These are phyloP conservation scores for Perca fluviatilis DNA, from an alignment of 2,113 vertebrate genomes.

Conservation along the genomic window DNA sequence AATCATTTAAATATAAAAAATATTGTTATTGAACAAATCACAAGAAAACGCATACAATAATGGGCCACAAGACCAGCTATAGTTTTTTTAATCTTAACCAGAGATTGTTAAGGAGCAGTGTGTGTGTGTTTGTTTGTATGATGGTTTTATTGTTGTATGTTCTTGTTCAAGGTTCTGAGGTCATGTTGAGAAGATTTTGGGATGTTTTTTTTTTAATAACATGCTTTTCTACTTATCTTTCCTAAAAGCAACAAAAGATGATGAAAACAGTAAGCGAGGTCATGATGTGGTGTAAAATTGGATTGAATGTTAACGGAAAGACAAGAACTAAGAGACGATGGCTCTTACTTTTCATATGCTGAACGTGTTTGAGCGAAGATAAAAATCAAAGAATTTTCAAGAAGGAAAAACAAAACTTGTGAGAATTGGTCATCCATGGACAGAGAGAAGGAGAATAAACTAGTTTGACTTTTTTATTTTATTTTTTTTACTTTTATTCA, in stretches of 20 bases:
- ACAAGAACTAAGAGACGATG: not conserved
- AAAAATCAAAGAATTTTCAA: conserved; percentile 24
- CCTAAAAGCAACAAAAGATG: conserved; percentile 56
- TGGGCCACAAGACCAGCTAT: not conserved
- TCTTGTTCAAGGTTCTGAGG: conserved; percentile 1
- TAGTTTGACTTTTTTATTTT: not conserved
- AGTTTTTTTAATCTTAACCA: conserved; percentile 19
- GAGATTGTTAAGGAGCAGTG: conserved; percentile 29
- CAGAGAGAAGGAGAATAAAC: not conserved
- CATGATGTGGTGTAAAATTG: not conserved
- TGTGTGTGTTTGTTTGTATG: conserved; percentile 43
- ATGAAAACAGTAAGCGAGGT: conserved; percentile 11
- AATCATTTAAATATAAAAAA: conserved; percentile 35
- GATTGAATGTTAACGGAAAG: conserved; percentile 25
- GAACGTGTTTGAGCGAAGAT: conserved; percentile 38
- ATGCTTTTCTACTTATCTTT: conserved; percentile 64
- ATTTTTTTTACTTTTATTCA: not conserved
- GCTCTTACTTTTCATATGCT: conserved; percentile 27
- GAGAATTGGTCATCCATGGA: not conserved
- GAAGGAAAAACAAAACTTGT: conserved; percentile 1
- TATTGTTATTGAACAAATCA: conserved; percentile 5
- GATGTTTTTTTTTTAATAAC: conserved; percentile 45
- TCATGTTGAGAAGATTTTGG: conserved; percentile 26
- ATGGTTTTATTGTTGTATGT: conserved; percentile 45
- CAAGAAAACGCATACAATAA: conserved; percentile 14